Evolutionary conservation across 2,113 vertebrate genomes (phyloP).

Genomic region (Cariama cristata): DNA sequence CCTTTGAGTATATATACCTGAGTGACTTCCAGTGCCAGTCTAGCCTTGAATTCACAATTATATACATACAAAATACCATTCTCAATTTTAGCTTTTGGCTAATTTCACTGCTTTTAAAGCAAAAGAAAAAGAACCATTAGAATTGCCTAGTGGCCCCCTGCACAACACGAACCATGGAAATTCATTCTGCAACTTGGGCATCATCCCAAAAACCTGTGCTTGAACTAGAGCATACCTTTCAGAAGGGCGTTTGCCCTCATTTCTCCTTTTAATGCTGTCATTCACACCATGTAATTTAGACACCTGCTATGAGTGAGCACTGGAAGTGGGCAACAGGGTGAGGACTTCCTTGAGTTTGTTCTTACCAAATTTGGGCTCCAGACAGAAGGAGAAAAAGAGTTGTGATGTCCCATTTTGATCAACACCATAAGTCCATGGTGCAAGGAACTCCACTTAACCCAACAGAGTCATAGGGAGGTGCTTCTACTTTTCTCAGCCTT

Average conservation of each 20-base stretch:
- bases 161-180: background rate
- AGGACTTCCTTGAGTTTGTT: background rate
- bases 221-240: background rate
- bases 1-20: conserved; percentile 36
- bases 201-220: background rate
- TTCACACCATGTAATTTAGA: background rate
- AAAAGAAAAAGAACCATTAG: background rate
- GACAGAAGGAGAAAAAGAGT: background rate
- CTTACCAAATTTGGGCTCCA: background rate
- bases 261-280: background rate
- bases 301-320: background rate
- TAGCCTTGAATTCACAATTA: conserved; percentile 8
- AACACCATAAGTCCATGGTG: rapidly evolving
- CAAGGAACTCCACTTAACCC: background rate
- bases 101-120: conserved; percentile 10
- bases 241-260: background rate
- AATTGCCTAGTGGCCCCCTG: background rate
- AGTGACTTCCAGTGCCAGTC: background rate
- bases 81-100: conserved; percentile 6
- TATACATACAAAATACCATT: background rate
- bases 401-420: background rate
- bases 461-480: background rate
- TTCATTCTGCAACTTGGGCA: background rate
- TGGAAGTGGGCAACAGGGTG: background rate
- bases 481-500: background rate